Percentiles rank a stretch among this genome's conserved stretches.
These are phyloP conservation scores for Chelmon rostratus DNA, from an alignment of 2,797 vertebrate species.

Conservation along the genomic window DNA sequence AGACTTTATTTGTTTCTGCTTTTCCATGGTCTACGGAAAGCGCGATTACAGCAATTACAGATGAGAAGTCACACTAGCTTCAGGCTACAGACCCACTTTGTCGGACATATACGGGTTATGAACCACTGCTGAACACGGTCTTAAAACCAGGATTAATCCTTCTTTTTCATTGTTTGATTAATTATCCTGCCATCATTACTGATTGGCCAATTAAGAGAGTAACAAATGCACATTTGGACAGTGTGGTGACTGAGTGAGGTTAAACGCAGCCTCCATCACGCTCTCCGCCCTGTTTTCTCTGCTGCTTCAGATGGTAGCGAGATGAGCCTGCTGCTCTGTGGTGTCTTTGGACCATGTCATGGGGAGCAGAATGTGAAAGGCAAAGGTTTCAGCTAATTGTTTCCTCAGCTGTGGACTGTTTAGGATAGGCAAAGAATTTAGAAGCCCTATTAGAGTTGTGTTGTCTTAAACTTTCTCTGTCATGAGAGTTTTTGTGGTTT, in stretches of 20 bases:
- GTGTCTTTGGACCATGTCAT: constrained; percentile 56
- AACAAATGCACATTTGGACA: constrained; percentile 60
- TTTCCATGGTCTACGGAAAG: constrained; percentile 74
- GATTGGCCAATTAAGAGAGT: constrained; percentile 75
- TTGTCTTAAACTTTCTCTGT: constrained; percentile 68
- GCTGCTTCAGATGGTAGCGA: constrained; percentile 63
- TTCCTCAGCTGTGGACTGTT: constrained; percentile 80
- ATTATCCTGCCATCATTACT: constrained; percentile 66
- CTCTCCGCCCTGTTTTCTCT: constrained; percentile 39
- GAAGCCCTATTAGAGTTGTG: constrained; percentile 54
- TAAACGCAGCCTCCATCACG: constrained; percentile 42
- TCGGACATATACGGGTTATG: constrained; percentile 55
- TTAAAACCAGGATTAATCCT: constrained; percentile 55
- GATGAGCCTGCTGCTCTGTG: constrained; percentile 61
- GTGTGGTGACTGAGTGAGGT: constrained; percentile 39
- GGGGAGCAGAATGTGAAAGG: constrained; percentile 70
- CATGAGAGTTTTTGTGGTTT: constrained; percentile 46
- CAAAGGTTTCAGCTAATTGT: constrained; percentile 79
- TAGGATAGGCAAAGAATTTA: constrained; percentile 53
- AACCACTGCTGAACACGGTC: constrained; percentile 50
- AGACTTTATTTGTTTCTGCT: constrained; percentile 73
- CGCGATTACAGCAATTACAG: constrained; percentile 76
- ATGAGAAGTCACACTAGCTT: constrained; percentile 67
- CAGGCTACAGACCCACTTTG: constrained; percentile 55
- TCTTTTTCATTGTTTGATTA: constrained; percentile 65